phyloP scores from a whole-genome alignment of 2,888 invertebrate genomes.

The Tachina grossa region DNA sequence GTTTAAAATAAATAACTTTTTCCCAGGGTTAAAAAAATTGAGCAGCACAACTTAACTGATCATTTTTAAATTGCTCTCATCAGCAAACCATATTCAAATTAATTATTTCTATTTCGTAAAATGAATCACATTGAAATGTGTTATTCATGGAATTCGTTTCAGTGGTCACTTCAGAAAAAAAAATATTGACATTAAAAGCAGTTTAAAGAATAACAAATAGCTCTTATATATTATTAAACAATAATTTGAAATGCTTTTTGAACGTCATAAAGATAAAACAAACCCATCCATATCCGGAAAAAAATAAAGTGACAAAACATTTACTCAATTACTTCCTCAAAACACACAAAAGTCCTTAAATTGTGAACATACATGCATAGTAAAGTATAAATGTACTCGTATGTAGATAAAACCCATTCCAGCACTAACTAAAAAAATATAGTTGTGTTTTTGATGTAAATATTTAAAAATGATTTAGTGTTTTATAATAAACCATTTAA shows the following conservation, averaged over 20 bases:
- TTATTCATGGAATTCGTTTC: slow-evolving; percentile 34
- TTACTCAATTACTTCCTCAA: slow-evolving; percentile 62
- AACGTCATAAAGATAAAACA: neutral
- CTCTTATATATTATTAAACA: slow-evolving; percentile 51
- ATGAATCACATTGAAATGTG: neutral
- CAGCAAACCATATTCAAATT: neutral
- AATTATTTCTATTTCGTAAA: neutral
- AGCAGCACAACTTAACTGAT: too few species aligned
- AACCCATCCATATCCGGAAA: slow-evolving; percentile 47
- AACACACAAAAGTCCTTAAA: slow-evolving; percentile 27
- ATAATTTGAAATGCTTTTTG: slow-evolving; percentile 46
- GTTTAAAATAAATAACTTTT: too few species aligned
- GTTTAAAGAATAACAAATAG: neutral
- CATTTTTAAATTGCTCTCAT: too few species aligned
- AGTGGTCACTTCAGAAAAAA: slow-evolving; percentile 16
- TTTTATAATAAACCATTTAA: slow-evolving; percentile 47
- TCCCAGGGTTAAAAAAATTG: too few species aligned
- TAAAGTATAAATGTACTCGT: too few species aligned
- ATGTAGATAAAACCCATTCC: neutral
- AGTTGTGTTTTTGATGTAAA: slow-evolving; percentile 5
- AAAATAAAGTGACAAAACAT: slow-evolving; percentile 66
- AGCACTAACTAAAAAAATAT: neutral
- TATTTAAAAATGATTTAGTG: slow-evolving; percentile 68
- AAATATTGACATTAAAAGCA: slow-evolving; percentile 5
- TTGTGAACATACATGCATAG: neutral